Conservation (phyloP, 2,797 vertebrate species). For the Halcyon badia region DNA sequence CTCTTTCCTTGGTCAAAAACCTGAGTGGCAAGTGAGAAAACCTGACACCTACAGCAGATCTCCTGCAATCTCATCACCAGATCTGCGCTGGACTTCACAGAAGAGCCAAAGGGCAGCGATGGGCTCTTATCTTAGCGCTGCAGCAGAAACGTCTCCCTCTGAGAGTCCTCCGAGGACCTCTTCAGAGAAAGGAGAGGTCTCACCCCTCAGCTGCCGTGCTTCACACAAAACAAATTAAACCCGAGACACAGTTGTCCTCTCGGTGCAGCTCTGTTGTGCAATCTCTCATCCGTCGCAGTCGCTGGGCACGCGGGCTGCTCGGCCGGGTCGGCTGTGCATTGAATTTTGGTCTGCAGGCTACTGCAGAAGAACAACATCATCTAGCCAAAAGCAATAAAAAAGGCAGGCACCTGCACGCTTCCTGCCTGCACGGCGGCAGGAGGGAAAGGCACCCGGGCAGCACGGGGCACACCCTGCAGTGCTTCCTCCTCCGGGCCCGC, state of each 20-base stretch:
- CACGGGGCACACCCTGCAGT: not conserved
- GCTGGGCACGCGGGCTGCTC: not conserved
- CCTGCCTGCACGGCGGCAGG: not conserved
- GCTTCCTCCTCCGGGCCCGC: not conserved
- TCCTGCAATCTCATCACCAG: not conserved
- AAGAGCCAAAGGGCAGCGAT: not conserved
- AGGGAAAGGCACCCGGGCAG: slow-evolving; percentile 21
- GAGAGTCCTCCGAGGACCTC: slow-evolving; percentile 25
- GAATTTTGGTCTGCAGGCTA: slow-evolving; percentile 35
- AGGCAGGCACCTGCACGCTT: slow-evolving; percentile 60
- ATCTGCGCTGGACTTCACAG: not conserved
- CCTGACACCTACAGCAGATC: not conserved
- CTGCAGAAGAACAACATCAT: slow-evolving; percentile 30
- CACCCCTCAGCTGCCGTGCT: not conserved
- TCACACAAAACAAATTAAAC: not conserved
- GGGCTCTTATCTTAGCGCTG: not conserved
- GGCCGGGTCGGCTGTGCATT: slow-evolving; percentile 28
- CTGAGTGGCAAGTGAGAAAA: not conserved
- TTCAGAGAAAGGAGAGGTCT: slow-evolving; percentile 42
- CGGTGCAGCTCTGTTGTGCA: not conserved
- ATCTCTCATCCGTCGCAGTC: not conserved
- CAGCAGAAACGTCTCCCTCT: slow-evolving; percentile 26
- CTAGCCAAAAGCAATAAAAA: slow-evolving; percentile 49
- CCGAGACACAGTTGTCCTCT: not conserved
- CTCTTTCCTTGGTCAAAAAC: not conserved